Base-by-base conservation (phyloP, 2,113 vertebrate species). In the Periophthalmus modestus region DNA sequence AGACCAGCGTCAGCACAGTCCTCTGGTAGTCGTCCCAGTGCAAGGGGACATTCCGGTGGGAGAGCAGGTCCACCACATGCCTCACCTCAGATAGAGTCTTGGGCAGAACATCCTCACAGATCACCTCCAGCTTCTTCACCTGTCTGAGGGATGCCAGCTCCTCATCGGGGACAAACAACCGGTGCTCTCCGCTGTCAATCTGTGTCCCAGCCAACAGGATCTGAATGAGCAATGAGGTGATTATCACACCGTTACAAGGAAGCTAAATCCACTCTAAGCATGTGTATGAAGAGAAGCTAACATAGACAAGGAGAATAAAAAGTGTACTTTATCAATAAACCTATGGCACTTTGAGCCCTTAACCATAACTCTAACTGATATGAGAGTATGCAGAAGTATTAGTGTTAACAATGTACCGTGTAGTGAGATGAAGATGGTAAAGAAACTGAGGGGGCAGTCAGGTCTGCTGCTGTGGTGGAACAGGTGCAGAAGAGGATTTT, bases 1-100 rank as follows among this genome's bases (percentile, higher is more conserved):
- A 97, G 62, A 97, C 97, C 90, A 98, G 92, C 0, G 97, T 99
- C 74, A 99, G 89, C 18, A 95, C 92, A 12, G 94, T 96, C 83
- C 95, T 93, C 93, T 99, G 96, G 75, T 97, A 99, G 85, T 98
- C 97, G 79, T 94, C 94, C 71, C 87, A 92, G 85, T 86, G 94
- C 82, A 98, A 92, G 18, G 80, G 69, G 0, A 81, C 90, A 0
- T 69, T 92, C 28, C 78, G 91, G 57, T 73, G 82, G n/a, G 83
- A 79, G 28, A 98, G 90, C 62, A 80, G 87, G 6, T 92, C 92
- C 0, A 83, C 90, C 82, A 98, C 90, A 5, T 95, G 91, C 12
- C 90, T 94, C 73, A 98, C 94, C 16, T 98, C 96, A 0, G 90
- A 91, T 28, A 99, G 94, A 11, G 79, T 90, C 85, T 96, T 97